Percentiles rank a stretch among this genome's conserved stretches.
Evolutionary conservation across 2,797 vertebrate species (phyloP).

Genomic region (Tympanoctomys barrerae): DNA sequence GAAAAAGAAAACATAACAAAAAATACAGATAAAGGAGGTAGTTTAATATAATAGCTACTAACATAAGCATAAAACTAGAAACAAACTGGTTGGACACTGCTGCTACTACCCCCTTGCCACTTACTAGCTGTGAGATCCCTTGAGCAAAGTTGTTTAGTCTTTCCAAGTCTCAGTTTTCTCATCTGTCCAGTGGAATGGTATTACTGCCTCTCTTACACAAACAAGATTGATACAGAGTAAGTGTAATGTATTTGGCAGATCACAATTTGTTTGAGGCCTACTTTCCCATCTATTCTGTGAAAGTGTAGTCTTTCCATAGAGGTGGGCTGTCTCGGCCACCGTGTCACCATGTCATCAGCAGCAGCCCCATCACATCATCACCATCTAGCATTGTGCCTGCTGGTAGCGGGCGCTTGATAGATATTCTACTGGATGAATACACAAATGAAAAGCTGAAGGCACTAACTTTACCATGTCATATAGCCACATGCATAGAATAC

Average conservation of each 20-base stretch:
- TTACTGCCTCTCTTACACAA: not conserved
- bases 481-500: not conserved
- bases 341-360: not conserved
- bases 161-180: not conserved
- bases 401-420: not conserved
- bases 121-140: not conserved
- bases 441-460: conserved; percentile 12
- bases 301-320: not conserved
- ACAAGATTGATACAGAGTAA: not conserved
- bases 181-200: not conserved
- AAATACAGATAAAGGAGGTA: not conserved
- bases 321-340: not conserved
- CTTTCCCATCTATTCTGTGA: not conserved
- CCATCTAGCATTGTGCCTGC: not conserved
- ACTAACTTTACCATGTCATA: not conserved
- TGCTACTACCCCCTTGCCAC: not conserved
- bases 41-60: not conserved
- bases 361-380: not conserved
- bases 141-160: not conserved
- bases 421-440: not conserved
- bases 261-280: conserved; percentile 11
- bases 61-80: not conserved
- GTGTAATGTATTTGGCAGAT: not conserved
- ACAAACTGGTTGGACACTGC: not conserved
- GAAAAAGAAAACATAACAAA: not conserved